Percentiles rank a stretch among this genome's conserved stretches.
phyloP scores from a whole-genome alignment of 1,140 invertebrate species.

The Atta cephalotes region DNA sequence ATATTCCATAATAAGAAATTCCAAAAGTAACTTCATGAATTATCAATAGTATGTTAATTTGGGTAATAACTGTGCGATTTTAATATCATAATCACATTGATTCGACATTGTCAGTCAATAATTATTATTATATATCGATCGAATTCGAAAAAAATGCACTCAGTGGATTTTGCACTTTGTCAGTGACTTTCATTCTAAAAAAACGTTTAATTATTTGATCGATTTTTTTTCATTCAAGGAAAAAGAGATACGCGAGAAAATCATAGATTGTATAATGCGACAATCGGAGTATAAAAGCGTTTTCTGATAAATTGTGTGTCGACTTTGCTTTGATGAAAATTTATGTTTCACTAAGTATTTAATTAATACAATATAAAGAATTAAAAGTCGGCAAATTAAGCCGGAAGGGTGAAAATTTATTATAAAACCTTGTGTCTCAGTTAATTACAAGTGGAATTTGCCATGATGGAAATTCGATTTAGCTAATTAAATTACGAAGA shows the following conservation, averaged over 20 bases:
- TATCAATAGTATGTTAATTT: not conserved
- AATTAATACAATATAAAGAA: constrained; percentile 32
- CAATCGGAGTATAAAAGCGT: not conserved
- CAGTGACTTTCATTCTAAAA: constrained; percentile 20
- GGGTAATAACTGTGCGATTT: constrained; percentile 7
- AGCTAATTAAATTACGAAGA: constrained; percentile 51
- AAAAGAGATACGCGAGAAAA: constrained; percentile 17
- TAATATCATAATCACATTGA: constrained; percentile 63
- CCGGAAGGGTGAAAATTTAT: constrained; percentile 35
- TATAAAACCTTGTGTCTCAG: constrained; percentile 19
- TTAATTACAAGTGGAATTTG: constrained; percentile 51
- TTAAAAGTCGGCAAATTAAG: constrained; percentile 41
- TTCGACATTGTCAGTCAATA: constrained; percentile 44
- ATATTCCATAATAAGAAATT: not conserved
- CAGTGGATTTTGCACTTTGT: constrained; percentile 18
- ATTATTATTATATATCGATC: constrained; percentile 34
- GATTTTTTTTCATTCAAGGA: not conserved
- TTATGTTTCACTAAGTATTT: constrained; percentile 15
- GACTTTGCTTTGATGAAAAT: not conserved
- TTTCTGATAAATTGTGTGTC: not conserved
- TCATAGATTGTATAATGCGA: not conserved
- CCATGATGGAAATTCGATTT: constrained; percentile 25
- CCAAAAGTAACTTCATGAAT: not conserved
- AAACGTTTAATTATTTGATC: constrained; percentile 50
- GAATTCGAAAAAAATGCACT: constrained; percentile 50